Conservation (phyloP, 2,888 invertebrate genomes). For the Ceriagrion tenellum region DNA sequence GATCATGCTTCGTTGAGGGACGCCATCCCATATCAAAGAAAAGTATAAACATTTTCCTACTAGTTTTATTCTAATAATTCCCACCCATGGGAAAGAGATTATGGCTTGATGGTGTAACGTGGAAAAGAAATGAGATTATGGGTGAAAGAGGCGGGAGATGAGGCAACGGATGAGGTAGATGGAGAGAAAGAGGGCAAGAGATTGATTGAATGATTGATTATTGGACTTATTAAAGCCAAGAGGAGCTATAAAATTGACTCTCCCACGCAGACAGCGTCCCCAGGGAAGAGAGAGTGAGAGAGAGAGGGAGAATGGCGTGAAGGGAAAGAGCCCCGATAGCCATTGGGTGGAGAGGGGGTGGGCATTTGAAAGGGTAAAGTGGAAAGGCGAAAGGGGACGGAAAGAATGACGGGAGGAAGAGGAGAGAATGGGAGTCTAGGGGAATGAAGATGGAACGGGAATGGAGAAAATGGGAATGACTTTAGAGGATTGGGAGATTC, state of each 20-base stretch:
- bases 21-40: background rate
- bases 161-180: too few species aligned
- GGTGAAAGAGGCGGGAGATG: too few species aligned
- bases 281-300: background rate
- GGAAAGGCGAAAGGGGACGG: background rate
- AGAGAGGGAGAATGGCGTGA: background rate
- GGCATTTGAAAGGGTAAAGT: background rate
- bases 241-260: background rate
- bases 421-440: too few species aligned
- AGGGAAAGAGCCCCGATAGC: background rate
- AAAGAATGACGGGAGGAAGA: too few species aligned
- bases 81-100: background rate
- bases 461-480: background rate
- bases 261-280: background rate
- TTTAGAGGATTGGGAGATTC: background rate
- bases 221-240: background rate
- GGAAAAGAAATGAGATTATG: background rate
- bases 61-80: too few species aligned
- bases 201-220: constrained; percentile 30
- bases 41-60: background rate
- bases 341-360: background rate
- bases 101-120: background rate
- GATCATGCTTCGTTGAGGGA: too few species aligned
- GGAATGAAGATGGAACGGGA: background rate
- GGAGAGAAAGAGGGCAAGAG: background rate